Conservation (phyloP, 2,113 vertebrate genomes). For the Protobothrops flavoviridis region DNA sequence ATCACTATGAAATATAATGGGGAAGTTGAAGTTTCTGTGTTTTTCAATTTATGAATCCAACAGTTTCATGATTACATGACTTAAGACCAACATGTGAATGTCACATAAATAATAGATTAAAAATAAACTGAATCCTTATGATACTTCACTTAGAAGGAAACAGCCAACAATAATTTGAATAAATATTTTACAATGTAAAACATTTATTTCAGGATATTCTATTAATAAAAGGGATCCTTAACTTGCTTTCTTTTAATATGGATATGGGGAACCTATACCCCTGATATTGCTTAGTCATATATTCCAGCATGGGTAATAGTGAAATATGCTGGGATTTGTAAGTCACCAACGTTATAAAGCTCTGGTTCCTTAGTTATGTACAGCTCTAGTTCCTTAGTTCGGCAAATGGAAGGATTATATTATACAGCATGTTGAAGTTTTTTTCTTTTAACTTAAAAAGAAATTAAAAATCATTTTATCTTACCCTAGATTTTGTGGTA, state of each 20-base stretch:
- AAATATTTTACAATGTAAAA: not conserved
- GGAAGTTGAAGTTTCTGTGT: not conserved
- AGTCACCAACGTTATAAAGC: not conserved
- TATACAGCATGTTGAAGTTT: not conserved
- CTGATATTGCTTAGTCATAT: not conserved
- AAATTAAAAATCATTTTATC: slow-evolving; percentile 38
- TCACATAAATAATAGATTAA: not conserved
- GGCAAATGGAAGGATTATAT: not conserved
- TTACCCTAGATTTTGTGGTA: slow-evolving; percentile 95
- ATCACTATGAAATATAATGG: not conserved
- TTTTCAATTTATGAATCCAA: not conserved
- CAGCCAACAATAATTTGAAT: not conserved
- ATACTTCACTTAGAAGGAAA: not conserved
- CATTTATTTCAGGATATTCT: not conserved
- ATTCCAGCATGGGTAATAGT: not conserved
- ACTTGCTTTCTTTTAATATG: not conserved
- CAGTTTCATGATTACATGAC: not conserved
- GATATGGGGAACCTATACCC: not conserved
- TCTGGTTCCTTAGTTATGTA: not conserved
- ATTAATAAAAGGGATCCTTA: not conserved
- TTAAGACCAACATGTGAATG: not conserved
- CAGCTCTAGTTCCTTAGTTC: too few species aligned
- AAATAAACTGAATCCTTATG: not conserved
- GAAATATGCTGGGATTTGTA: not conserved
- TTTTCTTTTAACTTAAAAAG: not conserved